Evolutionary conservation across 2,888 invertebrate species (phyloP).

Genomic region (Drosophila suboccidentalis): DNA sequence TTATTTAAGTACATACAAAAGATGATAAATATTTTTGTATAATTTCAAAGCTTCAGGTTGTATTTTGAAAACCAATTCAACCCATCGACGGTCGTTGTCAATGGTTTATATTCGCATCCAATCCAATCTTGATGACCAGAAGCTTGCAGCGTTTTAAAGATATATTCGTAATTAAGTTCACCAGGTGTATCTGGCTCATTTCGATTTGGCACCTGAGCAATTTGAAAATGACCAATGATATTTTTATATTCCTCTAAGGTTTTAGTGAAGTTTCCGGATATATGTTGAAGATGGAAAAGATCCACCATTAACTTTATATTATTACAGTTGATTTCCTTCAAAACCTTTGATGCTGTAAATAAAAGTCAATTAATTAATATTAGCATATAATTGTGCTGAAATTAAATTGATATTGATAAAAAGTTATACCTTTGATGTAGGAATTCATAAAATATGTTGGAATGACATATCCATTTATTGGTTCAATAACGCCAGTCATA

Average conservation of each 20-base stretch:
- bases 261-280: slow-evolving; percentile 93
- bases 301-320: slow-evolving; percentile 94
- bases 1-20: background rate
- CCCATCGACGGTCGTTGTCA: slow-evolving; percentile 88
- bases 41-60: slow-evolving; percentile 86
- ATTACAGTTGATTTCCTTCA: slow-evolving; percentile 91
- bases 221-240: slow-evolving; percentile 91
- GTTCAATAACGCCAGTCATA: slow-evolving; percentile 95
- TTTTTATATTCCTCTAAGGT: slow-evolving; percentile 90
- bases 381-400: background rate
- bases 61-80: slow-evolving; percentile 90
- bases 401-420: background rate
- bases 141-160: slow-evolving; percentile 90
- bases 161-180: slow-evolving; percentile 94
- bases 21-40: background rate
- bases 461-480: slow-evolving; percentile 94
- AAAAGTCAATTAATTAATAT: slow-evolving; percentile 40
- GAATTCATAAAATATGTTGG: slow-evolving; percentile 95
- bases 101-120: slow-evolving; percentile 95
- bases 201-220: slow-evolving; percentile 96
- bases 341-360: slow-evolving; percentile 89
- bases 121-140: slow-evolving; percentile 93
- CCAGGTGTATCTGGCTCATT: slow-evolving; percentile 94
- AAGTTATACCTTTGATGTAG: slow-evolving; percentile 89
- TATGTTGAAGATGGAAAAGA: slow-evolving; percentile 95